phyloP scores from a whole-genome alignment of 2,888 invertebrate genomes.

The Acheta domesticus region DNA sequence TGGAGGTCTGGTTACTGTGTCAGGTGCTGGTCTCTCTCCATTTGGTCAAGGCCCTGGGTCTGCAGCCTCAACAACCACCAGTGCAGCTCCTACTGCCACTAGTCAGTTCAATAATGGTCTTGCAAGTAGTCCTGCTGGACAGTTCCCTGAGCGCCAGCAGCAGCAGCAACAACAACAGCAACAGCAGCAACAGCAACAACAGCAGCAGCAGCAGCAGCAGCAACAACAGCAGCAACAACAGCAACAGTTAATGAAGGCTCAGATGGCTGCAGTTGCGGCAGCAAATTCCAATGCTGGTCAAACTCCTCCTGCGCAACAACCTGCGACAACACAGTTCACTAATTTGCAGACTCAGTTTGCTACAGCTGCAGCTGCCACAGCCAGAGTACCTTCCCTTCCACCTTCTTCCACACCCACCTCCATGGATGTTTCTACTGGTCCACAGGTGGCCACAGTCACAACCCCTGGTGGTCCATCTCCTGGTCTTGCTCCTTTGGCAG shows the following conservation, averaged over 20 bases:
- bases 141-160: slow-evolving; percentile 27
- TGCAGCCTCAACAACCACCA: slow-evolving; percentile 49
- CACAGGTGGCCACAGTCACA: slow-evolving; percentile 26
- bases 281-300: slow-evolving; percentile 26
- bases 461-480: slow-evolving; percentile 30
- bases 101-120: slow-evolving; percentile 46
- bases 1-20: slow-evolving; percentile 26
- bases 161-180: slow-evolving; percentile 48
- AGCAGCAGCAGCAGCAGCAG: slow-evolving; percentile 40
- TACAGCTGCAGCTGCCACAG: slow-evolving; percentile 24
- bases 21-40: slow-evolving; percentile 53
- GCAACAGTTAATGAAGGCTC: slow-evolving; percentile 52
- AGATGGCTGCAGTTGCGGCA: slow-evolving; percentile 48
- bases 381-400: slow-evolving; percentile 31
- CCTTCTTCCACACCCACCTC: slow-evolving; percentile 27
- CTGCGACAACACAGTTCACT: slow-evolving; percentile 26
- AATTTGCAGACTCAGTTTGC: slow-evolving; percentile 29
- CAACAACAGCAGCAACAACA: slow-evolving; percentile 40
- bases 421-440: slow-evolving; percentile 20
- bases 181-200: slow-evolving; percentile 45
- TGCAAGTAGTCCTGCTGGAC: slow-evolving; percentile 20
- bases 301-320: slow-evolving; percentile 23
- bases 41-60: slow-evolving; percentile 52
- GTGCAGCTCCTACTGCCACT: slow-evolving; percentile 55
- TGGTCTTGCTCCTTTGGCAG: slow-evolving; percentile 21